These are phyloP conservation scores for Perca flavescens DNA, from an alignment of 2,113 vertebrate species.

Conservation along the genomic window DNA sequence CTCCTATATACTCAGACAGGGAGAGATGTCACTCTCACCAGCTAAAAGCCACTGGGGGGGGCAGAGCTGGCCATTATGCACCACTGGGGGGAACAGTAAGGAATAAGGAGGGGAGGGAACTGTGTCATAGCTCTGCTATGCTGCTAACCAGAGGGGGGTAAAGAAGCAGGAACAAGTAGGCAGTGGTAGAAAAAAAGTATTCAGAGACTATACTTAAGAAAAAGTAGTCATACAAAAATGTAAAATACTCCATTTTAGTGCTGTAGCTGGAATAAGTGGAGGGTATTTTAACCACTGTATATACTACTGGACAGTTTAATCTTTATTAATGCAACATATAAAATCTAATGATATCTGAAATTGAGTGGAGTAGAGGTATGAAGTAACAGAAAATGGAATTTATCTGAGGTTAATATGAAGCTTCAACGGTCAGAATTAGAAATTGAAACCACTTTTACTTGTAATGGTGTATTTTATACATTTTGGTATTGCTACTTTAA, in stretches of 20 bases:
- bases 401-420: neutral
- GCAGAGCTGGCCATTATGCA: constrained; percentile 65
- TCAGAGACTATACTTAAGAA: neutral
- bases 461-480: neutral
- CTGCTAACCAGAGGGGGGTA: constrained; percentile 16
- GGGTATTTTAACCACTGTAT: neutral
- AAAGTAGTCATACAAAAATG: neutral
- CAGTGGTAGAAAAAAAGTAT: neutral
- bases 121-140: constrained; percentile 18
- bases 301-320: neutral
- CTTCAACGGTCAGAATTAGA: neutral
- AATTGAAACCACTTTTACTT: neutral
- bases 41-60: constrained; percentile 64
- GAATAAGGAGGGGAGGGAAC: constrained; percentile 30
- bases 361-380: neutral
- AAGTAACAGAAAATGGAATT: neutral
- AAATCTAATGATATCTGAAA: neutral
- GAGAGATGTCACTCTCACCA: constrained; percentile 66
- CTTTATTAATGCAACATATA: neutral
- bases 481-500: neutral
- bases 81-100: constrained; percentile 31
- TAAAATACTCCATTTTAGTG: neutral
- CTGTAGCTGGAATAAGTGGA: neutral
- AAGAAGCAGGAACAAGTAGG: constrained; percentile 7
- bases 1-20: constrained; percentile 72